phyloP scores from a whole-genome alignment of 2,113 vertebrate species.

The Cynoglossus semilaevis region DNA sequence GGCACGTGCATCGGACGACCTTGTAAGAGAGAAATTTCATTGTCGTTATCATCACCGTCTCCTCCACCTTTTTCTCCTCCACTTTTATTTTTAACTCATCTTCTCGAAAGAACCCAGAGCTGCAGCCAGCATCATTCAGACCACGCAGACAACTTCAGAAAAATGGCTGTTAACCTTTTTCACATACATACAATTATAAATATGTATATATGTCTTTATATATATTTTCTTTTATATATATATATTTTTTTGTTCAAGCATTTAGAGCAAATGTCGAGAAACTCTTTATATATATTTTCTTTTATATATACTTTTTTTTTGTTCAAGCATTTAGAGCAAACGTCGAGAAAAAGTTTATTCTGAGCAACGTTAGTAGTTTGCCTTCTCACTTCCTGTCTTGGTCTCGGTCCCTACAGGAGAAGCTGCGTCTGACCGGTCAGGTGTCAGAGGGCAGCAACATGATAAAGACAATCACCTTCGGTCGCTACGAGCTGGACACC shows the following conservation, averaged over 20 bases:
- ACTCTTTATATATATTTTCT: too few relatives aligned
- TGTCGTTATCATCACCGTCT: slow-evolving; percentile 67
- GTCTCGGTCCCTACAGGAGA: slow-evolving; percentile 78
- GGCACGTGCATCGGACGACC: slow-evolving; percentile 93
- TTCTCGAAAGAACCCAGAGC: slow-evolving; percentile 41
- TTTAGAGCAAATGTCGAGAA: too few relatives aligned
- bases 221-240: too few relatives aligned
- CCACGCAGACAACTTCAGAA: too few relatives aligned
- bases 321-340: too few relatives aligned
- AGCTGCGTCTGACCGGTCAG: slow-evolving; percentile 89
- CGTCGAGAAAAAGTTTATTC: too few relatives aligned
- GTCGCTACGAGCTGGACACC: slow-evolving; percentile 94
- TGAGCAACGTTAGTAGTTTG: slow-evolving; percentile 44
- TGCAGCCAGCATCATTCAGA: slow-evolving; percentile 37
- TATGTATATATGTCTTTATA: too few relatives aligned
- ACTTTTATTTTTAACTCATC: slow-evolving; percentile 58
- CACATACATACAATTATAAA: too few relatives aligned
- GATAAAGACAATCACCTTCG: slow-evolving; percentile 96
- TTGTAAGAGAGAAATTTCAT: slow-evolving; percentile 92
- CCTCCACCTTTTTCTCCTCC: slow-evolving; percentile 33
- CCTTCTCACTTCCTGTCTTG: not conserved
- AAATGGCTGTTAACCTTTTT: too few relatives aligned
- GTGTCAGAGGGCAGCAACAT: slow-evolving; percentile 95
- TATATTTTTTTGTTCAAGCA: too few relatives aligned
- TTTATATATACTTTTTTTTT: too few relatives aligned